Conservation (phyloP, 2,113 vertebrate species). For the Leucosticte australis region DNA sequence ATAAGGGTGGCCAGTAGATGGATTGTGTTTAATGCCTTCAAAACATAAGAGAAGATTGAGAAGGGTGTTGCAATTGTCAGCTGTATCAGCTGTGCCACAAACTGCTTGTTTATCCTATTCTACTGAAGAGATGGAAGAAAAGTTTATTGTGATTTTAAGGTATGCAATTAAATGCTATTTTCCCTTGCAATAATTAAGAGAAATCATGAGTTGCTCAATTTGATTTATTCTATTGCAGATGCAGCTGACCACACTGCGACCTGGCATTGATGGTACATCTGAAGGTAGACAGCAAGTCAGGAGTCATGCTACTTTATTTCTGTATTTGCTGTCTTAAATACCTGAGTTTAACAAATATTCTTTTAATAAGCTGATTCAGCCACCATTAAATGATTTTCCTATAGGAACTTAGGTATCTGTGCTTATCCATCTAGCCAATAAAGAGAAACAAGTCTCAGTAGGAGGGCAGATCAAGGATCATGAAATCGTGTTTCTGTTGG, state of each 20-base stretch:
- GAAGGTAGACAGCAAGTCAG: neutral
- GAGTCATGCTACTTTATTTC: neutral
- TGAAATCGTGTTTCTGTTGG: rapidly evolving
- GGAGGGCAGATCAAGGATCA: neutral
- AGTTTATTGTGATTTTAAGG: neutral
- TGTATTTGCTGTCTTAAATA: neutral
- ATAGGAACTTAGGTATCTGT: neutral
- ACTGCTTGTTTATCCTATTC: neutral
- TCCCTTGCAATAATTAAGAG: neutral
- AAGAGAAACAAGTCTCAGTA: neutral
- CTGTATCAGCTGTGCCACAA: neutral
- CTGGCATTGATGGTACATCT: neutral
- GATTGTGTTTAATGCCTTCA: neutral
- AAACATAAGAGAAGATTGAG: neutral
- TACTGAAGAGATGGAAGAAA: neutral
- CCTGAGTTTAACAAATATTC: neutral
- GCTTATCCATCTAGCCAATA: neutral
- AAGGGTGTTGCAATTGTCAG: neutral
- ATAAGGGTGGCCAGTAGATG: neutral
- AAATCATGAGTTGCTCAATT: neutral
- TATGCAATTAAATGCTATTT: neutral
- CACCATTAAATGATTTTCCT: neutral
- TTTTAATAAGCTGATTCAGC: neutral
- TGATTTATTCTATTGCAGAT: neutral
- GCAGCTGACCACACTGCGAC: neutral